phyloP scores from a whole-genome alignment of 2,113 vertebrate species.

The Salminus brasiliensis region DNA sequence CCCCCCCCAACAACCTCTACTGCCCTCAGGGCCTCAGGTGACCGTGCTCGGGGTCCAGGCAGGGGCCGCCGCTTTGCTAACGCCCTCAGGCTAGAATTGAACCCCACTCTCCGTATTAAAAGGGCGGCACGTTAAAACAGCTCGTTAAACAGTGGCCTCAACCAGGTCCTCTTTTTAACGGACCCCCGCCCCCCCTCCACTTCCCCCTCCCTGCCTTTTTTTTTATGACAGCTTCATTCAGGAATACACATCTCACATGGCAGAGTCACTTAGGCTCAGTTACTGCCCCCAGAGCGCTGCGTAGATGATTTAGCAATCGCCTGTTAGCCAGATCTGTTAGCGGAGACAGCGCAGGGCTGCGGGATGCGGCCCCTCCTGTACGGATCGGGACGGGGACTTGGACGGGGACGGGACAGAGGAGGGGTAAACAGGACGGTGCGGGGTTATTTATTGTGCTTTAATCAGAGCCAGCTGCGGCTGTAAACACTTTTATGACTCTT shows the following conservation, averaged over 20 bases:
- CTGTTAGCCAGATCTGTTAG: conserved; percentile 46
- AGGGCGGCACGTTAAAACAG: conserved; percentile 65
- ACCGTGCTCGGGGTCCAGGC: background rate
- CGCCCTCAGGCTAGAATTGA: conserved; percentile 40
- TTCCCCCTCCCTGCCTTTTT: background rate
- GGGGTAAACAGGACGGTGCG: conserved; percentile 85
- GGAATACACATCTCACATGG: conserved; percentile 25
- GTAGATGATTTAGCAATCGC: conserved; percentile 25
- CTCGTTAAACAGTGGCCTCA: conserved; percentile 63
- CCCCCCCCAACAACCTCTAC: background rate
- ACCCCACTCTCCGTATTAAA: conserved; percentile 48
- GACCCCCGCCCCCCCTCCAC: background rate
- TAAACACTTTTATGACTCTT: conserved; percentile 90
- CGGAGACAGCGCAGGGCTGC: conserved; percentile 32
- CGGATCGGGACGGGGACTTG: background rate
- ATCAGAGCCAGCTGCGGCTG: conserved; percentile 88
- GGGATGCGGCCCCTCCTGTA: conserved; percentile 1
- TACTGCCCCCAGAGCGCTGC: conserved; percentile 30
- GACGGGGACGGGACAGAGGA: conserved; percentile 68
- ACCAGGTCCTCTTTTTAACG: conserved; percentile 47
- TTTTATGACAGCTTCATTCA: conserved; percentile 52
- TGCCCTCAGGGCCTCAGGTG: conserved; percentile 32
- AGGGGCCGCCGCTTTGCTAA: conserved; percentile 6
- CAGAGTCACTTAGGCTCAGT: conserved; percentile 41
- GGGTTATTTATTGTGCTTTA: conserved; percentile 88